Evolutionary conservation across 2,888 invertebrate genomes (phyloP), one percentile per base, ranked within the genome.

Genomic region (Hydropsyche betteni): DNA sequence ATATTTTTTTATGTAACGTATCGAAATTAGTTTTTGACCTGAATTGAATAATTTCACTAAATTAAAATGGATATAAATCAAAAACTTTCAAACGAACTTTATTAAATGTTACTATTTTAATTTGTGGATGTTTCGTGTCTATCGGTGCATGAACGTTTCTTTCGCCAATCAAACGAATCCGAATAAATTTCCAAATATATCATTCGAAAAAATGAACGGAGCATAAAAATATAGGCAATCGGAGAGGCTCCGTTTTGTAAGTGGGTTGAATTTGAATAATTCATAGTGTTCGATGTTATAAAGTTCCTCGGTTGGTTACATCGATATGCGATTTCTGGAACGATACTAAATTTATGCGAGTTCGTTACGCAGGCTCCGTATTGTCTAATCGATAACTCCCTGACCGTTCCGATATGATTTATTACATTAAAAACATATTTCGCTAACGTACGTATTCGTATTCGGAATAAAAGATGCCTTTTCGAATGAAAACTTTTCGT

Each of bases 281-380:
- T 58, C 58, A 58, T 58, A 14, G 58, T 58, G 58, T 58, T 24
- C 24, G 44, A 44, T 44, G 44, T 44, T 24, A 58, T 58, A 24
- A 58, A 58, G 58, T 24, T 44, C 10, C 44, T 44, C 44, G 14
- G 58, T 58, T 24, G 58, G 58, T 58, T 53, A 53, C 24, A 58
- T 58, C 58, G 58, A 53, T 53, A 16, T 53, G 53, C 53, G 53
- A 58, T 58, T 58, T 24, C 58, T 16, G 24, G 16, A 58, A 58
- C 58, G 58, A 58, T 58, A 58, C 16, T 58, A 58, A 58, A 58
- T 58, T 58, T 58, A 58, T 58, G 58, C 24, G 58, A 58, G 16
- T 58, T 58, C 16, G 58, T 16, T 58, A 58, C 58, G 58, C 58
- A 58, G 58, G 58, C 58, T 58, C 58, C 58, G 58, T 58, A 58